These are phyloP conservation scores for Hypocryptadius cinnamomeus DNA, from an alignment of 2,113 vertebrate species.

Conservation along the genomic window DNA sequence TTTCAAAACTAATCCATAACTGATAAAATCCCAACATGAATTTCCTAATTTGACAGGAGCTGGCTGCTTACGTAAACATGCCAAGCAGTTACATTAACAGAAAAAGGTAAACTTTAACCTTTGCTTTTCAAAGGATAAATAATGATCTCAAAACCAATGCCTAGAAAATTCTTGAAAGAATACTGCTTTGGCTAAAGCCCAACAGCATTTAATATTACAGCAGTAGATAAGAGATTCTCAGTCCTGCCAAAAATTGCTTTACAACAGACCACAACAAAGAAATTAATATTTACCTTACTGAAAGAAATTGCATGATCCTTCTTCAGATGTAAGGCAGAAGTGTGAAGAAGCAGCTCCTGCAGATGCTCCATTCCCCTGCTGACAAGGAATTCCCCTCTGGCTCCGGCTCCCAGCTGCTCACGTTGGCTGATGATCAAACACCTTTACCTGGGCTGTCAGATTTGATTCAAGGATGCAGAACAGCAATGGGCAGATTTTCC, in stretches of 20 bases:
- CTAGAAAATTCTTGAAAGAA: not conserved
- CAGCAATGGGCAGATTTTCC: not conserved
- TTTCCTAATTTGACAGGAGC: conserved; percentile 49
- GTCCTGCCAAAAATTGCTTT: not conserved
- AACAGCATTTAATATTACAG: not conserved
- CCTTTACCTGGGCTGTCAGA: not conserved
- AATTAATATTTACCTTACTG: not conserved
- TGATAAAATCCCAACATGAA: not conserved
- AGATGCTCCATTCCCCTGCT: not conserved
- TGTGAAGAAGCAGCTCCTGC: not conserved
- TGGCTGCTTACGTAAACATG: conserved; percentile 43
- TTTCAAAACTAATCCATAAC: not conserved
- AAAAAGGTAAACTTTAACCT: conserved; percentile 30
- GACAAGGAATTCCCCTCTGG: not conserved
- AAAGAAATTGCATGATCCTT: not conserved
- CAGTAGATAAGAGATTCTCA: not conserved
- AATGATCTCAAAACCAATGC: not conserved
- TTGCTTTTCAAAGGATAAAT: conserved; percentile 1
- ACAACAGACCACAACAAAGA: not conserved
- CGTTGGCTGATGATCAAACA: not conserved
- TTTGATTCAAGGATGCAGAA: not conserved
- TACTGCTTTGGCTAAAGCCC: not conserved
- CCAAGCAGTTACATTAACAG: conserved; percentile 32
- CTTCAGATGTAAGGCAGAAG: not conserved
- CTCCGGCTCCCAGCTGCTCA: not conserved